Base-by-base conservation (phyloP, 2,888 invertebrate genomes). In the Ophion slaviceki region DNA sequence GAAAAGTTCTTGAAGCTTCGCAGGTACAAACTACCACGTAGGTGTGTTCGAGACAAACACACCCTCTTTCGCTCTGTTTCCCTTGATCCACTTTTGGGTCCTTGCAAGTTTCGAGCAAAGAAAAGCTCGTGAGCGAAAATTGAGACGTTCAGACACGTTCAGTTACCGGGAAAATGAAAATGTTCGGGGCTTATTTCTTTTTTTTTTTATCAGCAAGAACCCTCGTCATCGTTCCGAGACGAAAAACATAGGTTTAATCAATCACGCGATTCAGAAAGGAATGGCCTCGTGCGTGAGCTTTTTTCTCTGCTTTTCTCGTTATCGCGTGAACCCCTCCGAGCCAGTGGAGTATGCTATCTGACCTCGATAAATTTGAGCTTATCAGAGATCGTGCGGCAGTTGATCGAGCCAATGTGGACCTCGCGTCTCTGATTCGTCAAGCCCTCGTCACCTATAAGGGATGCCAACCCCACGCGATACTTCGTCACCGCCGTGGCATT, bases 331-430 rank as follows among this genome's bases (percentile, higher is more conserved):
- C 79, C 87, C 70, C 59, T 62, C n/a, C 64, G 80, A 84, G 74
- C 72, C 59, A 79, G 47, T 45, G 32, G 32, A 67, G 74, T 79
- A 45, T 68, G 62, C 80, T 82, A 84, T 84, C 82, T 87, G 87
- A 85, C 84, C 85, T 81, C 86, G 75, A 87, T 88, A 87, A 88
- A 88, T 87, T 87, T 72, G 67, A 72, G 85, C 80, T 85, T 86
- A 87, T 86, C 87, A 78, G 72, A 71, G 67, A 64, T 61, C 64
- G 47, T 74, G 40, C 70, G 59, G 32, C 53, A 53, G 61, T 67
- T 64, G 74, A 71, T 72, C 62, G 80, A 80, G 64, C 72, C 62
- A 74, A 11, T 70, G n/a, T 14, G 47, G 67, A 47, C 20, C 67
- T 14, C 68, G 67, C 24, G n/a, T 36, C 70, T 74, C 66, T 74